Conservation (phyloP, 2,888 invertebrate genomes). For the Zeuzera pyrina region DNA sequence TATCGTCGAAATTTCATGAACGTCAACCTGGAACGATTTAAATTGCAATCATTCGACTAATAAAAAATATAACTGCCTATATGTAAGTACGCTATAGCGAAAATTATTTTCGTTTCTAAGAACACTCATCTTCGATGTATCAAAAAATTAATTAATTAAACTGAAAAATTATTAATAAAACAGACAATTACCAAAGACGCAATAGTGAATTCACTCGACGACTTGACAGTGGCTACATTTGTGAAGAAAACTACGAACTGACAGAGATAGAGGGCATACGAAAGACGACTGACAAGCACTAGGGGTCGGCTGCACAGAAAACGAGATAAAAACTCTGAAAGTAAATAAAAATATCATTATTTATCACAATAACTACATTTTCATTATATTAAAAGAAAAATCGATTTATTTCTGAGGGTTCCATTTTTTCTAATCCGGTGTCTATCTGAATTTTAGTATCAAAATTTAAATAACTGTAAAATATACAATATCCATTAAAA, state of each 20-base stretch:
- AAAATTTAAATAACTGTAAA: too few species aligned
- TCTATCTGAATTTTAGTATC: too few species aligned
- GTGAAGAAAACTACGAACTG: conserved; percentile 79
- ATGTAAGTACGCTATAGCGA: too few species aligned
- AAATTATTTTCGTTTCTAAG: conserved; percentile 1
- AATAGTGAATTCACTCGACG: conserved; percentile 72
- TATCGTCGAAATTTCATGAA: conserved; percentile 69
- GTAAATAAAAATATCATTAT: conserved; percentile 6
- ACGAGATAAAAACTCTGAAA: conserved; percentile 59
- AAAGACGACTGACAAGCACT: conserved; percentile 75
- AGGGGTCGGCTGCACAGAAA: conserved; percentile 71
- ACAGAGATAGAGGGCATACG: conserved; percentile 77
- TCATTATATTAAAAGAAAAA: too few species aligned
- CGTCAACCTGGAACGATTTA: conserved; percentile 73
- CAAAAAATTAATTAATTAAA: too few species aligned
- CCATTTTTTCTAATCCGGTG: too few species aligned
- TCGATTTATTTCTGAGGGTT: too few species aligned
- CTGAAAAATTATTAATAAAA: conserved; percentile 3
- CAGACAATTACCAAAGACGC: conserved; percentile 66
- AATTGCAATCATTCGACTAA: too few species aligned
- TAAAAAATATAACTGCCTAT: too few species aligned
- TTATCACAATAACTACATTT: conserved; percentile 3
- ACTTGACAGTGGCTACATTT: conserved; percentile 74
- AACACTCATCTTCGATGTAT: too few species aligned
- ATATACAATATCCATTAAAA: too few species aligned